Conservation (phyloP, 2,888 invertebrate species). For the Stenotaenia linearis region DNA sequence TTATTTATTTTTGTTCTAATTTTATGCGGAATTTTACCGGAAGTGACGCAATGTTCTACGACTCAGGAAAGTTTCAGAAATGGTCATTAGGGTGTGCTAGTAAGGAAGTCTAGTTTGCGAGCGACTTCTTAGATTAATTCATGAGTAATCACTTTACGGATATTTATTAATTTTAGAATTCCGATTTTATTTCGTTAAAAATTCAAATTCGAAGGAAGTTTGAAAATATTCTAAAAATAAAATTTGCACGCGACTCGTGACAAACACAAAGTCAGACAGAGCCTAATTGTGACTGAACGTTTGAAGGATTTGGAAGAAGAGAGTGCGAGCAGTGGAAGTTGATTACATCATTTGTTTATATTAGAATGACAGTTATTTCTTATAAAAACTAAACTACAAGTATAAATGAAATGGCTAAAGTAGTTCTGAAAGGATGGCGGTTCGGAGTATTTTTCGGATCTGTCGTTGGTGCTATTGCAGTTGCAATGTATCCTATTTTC, state of each 20-base stretch:
- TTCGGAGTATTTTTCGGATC: slow-evolving; percentile 54
- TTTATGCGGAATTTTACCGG: background rate
- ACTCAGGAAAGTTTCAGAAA: background rate
- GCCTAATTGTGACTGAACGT: too few relatives aligned
- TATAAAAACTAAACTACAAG: background rate
- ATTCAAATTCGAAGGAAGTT: too few relatives aligned
- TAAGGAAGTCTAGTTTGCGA: background rate
- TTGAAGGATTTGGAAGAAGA: too few relatives aligned
- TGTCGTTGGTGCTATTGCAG: slow-evolving; percentile 55
- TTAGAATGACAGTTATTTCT: background rate
- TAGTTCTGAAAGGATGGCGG: slow-evolving; percentile 51
- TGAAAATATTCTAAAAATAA: too few relatives aligned
- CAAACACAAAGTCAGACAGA: too few relatives aligned
- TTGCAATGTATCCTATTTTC: slow-evolving; percentile 57
- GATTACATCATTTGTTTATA: too few relatives aligned
- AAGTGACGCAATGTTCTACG: background rate
- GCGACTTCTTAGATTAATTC: background rate
- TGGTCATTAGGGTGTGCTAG: background rate
- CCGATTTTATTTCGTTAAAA: too few relatives aligned
- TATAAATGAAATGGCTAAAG: background rate
- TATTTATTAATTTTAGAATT: too few relatives aligned
- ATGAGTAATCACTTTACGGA: too few relatives aligned
- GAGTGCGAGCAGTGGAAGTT: too few relatives aligned
- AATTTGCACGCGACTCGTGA: too few relatives aligned
- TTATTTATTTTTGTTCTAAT: background rate